Evolutionary conservation across 1,140 invertebrate species (phyloP), one percentile per base, ranked within the genome.

Genomic region (Bombus terrestris): DNA sequence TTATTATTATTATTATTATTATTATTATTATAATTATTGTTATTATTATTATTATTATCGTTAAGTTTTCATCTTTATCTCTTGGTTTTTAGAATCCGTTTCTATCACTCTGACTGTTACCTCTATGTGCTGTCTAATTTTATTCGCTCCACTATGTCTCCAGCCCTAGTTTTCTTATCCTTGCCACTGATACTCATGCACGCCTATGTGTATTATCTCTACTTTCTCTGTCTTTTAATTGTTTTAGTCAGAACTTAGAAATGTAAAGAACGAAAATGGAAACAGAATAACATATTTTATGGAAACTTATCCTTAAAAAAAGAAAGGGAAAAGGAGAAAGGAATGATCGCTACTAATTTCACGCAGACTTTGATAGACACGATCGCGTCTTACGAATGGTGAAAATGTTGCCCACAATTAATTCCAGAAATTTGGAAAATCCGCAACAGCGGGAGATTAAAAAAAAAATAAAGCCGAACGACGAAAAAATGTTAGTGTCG

Each of bases 301-400:
- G 43, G 64, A 39, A 37, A 74, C 15, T 57, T 18, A 10, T 2
- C 25, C 28, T 62, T n/a, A n/a, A 25, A 13, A n/a, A 53, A 53
- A 37, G 18, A 37, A 28, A 18, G 47, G 28, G 8, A 64, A 37
- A 35, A n/a, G 4, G 53, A 3, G 43, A 57, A n/a, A 37, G 53
- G 22, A 22, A 64, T 15, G 5, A 72, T 35, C 43, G 77, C 66
- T 77, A 77, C 68, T 83, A 84, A 81, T 81, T 89, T 88, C 72
- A 72, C 74, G 87, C 5, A 81, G 80, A 43, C 76, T 83, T 84
- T 37, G 62, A 73, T 75, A 64, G 78, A 77, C 81, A 82, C 75
- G 35, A 68, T 53, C 32, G 76, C 83, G 68, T 75, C 75, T 43
- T 59, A 57, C 18, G 75, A 87, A 62, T n/a, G 32, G 47, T 15